phyloP scores from a whole-genome alignment of 2,888 invertebrate species.

The Iphiclides podalirius region DNA sequence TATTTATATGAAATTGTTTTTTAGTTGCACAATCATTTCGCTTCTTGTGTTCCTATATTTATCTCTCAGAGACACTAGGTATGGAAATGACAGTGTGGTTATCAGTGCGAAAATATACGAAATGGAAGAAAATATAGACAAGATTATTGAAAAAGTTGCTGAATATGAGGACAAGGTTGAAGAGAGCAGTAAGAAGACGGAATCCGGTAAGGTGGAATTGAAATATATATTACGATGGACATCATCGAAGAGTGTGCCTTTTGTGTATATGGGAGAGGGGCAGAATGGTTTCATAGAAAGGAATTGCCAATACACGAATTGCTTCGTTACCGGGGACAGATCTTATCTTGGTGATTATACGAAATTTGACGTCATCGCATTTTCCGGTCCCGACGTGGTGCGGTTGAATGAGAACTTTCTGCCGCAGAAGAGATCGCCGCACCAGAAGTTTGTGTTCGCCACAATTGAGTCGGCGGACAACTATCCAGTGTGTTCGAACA shows the following conservation, averaged over 20 bases:
- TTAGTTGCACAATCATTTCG: slow-evolving; percentile 22
- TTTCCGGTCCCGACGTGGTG: slow-evolving; percentile 45
- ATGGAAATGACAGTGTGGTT: slow-evolving; percentile 10
- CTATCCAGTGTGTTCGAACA: slow-evolving; percentile 40
- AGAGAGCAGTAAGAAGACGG: neutral
- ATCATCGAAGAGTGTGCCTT: slow-evolving; percentile 39
- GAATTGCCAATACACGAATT: slow-evolving; percentile 48
- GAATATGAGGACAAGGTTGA: slow-evolving; percentile 5
- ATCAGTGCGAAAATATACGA: slow-evolving; percentile 21
- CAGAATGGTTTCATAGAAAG: slow-evolving; percentile 40
- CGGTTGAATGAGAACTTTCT: slow-evolving; percentile 21
- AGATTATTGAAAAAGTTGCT: slow-evolving; percentile 13
- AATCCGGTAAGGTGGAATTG: slow-evolving; percentile 22
- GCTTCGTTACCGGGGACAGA: slow-evolving; percentile 47
- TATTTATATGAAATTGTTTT: slow-evolving; percentile 25
- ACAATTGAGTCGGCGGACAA: slow-evolving; percentile 48
- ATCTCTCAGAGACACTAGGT: slow-evolving; percentile 23
- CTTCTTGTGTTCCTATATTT: slow-evolving; percentile 27
- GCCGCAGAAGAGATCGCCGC: slow-evolving; percentile 38
- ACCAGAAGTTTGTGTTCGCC: slow-evolving; percentile 50
- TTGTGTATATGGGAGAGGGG: slow-evolving; percentile 45
- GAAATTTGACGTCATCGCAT: slow-evolving; percentile 49
- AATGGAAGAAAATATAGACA: slow-evolving; percentile 12
- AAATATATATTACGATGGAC: slow-evolving; percentile 58
- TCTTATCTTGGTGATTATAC: slow-evolving; percentile 35